These are phyloP conservation scores for Sesia bembeciformis DNA, from an alignment of 2,888 invertebrate genomes.

Conservation along the genomic window DNA sequence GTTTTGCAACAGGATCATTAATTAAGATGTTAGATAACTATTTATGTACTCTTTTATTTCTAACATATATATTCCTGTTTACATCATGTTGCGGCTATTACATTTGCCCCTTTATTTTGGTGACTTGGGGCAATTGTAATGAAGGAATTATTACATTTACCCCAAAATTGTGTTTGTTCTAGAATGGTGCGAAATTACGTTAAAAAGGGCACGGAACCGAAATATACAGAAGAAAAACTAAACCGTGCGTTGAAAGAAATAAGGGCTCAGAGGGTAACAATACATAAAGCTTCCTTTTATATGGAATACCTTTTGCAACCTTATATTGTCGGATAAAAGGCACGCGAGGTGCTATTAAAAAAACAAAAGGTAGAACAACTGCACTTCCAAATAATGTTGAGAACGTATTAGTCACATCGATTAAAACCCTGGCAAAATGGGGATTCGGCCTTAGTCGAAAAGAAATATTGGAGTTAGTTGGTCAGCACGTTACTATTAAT, in stretches of 20 bases:
- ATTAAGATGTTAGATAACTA: background rate
- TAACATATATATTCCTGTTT: background rate
- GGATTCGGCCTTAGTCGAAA: conserved; percentile 4
- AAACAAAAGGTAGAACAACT: conserved; percentile 1
- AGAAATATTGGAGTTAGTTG: conserved; percentile 3
- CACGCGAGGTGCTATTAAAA: conserved; percentile 2
- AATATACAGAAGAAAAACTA: conserved; percentile 3
- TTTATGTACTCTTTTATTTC: background rate
- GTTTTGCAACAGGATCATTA: background rate
- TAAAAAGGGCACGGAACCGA: conserved; percentile 1
- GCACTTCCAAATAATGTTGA: conserved; percentile 1
- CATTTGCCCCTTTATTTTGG: background rate
- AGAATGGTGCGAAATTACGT: conserved; percentile 3
- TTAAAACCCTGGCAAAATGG: conserved; percentile 3
- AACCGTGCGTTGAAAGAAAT: conserved; percentile 2
- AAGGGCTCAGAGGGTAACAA: background rate
- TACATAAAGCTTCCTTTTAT: background rate
- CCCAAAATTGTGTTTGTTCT: conserved; percentile 1
- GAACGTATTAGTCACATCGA: conserved; percentile 1
- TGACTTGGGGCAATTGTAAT: conserved; percentile 1
- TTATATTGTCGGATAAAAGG: conserved; percentile 3
- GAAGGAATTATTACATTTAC: conserved; percentile 1
- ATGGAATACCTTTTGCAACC: background rate
- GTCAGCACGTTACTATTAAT: background rate
- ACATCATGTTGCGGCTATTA: background rate